Evolutionary conservation across 2,113 vertebrate genomes (phyloP), one percentile per base, ranked within the genome.

Genomic region (Gambusia affinis): DNA sequence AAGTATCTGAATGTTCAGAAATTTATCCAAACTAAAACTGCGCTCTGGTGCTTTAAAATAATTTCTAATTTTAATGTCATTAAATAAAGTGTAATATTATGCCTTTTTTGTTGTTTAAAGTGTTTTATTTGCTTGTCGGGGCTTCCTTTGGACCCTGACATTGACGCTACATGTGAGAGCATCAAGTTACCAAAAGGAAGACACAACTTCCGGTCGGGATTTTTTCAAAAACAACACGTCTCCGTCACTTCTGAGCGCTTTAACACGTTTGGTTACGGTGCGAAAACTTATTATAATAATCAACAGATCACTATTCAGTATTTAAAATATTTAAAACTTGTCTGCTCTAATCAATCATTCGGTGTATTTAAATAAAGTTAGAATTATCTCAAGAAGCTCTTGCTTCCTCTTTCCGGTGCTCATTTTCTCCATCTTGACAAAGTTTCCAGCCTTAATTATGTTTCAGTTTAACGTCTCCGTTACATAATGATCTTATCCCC

Each of bases 1-100:
- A 81, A 94, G 94, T 94, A 39, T 94, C 47, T 35, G 28, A 28
- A 17, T 69, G 35, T 65, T n/a, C 66, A 47, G 78, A n/a, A 57
- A 51, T 69, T 22, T 66, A 85, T 75, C 76, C 61, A 8, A 0
- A 4, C 37, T 14, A 0, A 29, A 66, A 30, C 60, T 12, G 28
- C 3, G 14, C 30, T 24, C 0, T 3, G 17, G 33, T 6, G 70
- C 15, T 6, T 29, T 29, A 1, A 62, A 73, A 69, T 68, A 2
- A 0, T 2, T 5, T 10, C 1, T 0, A 12, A 0, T 1, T 44
- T 0, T 11, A 2, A 7, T 5, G 8, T 2, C 11, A 0, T 1
- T 0, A 2, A 27, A 35, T 2, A 8, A 66, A 69, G 0, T 1
- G 11, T 3, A 37, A 0, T 11, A 0, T 0, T 2, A 37, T 37